These are phyloP conservation scores for Otolemur garnettii DNA, from an alignment of 2,113 vertebrate species.

Conservation along the genomic window DNA sequence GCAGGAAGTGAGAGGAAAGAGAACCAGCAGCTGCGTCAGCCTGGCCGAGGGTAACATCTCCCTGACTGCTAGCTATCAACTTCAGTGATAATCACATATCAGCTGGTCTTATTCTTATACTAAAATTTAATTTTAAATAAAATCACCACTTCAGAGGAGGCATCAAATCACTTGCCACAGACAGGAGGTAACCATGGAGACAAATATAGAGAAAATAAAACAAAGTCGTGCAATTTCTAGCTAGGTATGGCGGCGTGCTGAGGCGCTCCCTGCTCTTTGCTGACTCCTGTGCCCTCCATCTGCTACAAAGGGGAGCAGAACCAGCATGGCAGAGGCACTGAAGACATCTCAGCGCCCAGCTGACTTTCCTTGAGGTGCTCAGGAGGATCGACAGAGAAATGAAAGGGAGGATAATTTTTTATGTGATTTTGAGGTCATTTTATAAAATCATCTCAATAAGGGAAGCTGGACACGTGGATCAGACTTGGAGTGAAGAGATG, in stretches of 20 bases:
- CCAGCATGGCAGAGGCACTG: background rate
- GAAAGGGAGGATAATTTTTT: background rate
- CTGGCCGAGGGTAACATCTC: background rate
- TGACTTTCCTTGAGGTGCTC: background rate
- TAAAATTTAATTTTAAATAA: conserved; percentile 39
- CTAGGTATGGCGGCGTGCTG: background rate
- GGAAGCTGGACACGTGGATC: background rate
- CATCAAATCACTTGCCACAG: conserved; percentile 48
- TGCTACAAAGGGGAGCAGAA: background rate
- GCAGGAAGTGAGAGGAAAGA: background rate
- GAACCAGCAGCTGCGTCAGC: background rate
- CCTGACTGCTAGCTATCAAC: background rate
- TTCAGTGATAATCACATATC: background rate
- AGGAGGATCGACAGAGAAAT: background rate
- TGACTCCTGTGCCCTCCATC: background rate
- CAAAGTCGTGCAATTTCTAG: background rate
- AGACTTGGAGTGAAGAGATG: background rate
- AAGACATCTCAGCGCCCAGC: background rate
- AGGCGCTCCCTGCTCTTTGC: background rate
- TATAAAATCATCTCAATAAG: background rate
- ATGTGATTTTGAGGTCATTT: background rate
- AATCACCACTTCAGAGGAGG: background rate
- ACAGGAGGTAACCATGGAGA: conserved; percentile 36
- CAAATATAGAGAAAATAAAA: conserved; percentile 9
- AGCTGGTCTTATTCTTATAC: background rate